Conservation (phyloP, 2,797 vertebrate genomes). For the Amniataba percoides region DNA sequence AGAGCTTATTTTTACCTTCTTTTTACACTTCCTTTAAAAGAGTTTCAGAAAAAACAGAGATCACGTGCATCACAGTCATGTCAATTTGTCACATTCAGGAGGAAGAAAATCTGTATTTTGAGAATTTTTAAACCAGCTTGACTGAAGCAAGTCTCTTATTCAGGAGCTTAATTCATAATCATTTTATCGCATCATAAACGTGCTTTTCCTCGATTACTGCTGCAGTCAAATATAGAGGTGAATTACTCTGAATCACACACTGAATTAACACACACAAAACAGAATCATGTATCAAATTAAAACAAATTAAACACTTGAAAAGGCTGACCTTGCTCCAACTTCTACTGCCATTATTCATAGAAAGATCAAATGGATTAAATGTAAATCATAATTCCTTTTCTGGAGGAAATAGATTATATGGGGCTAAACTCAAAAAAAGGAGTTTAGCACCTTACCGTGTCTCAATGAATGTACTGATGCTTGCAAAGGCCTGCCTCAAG, state of each 20-base stretch:
- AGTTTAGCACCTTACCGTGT: background rate
- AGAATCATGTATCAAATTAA: background rate
- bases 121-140: background rate
- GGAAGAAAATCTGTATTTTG: background rate
- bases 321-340: background rate
- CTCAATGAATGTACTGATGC: background rate
- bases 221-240: background rate
- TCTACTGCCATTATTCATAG: background rate
- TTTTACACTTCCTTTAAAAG: background rate
- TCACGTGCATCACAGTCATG: background rate
- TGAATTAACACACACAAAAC: background rate
- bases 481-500: background rate
- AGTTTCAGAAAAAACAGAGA: background rate
- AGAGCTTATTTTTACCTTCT: background rate
- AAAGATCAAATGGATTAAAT: background rate
- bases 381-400: conserved; percentile 11
- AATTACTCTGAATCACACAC: background rate
- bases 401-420: background rate
- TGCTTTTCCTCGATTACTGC: background rate
- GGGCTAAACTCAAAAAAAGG: background rate
- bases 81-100: background rate
- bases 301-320: background rate
- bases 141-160: background rate
- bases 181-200: background rate
- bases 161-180: conserved; percentile 6